These are phyloP conservation scores for Ischnura elegans DNA, from an alignment of 2,888 invertebrate genomes.

Conservation along the genomic window DNA sequence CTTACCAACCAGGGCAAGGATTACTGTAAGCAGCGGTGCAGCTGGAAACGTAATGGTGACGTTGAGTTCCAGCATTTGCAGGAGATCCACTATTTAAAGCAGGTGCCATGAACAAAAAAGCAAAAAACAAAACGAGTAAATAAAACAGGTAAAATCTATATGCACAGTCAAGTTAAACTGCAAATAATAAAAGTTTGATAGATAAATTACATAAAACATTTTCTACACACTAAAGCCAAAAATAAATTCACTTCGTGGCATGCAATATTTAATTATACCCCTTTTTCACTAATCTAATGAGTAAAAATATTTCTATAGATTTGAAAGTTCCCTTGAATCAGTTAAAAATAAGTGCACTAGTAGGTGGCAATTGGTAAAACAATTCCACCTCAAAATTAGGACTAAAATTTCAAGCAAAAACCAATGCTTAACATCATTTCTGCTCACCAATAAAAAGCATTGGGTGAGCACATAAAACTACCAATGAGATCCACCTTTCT, in stretches of 20 bases:
- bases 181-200: neutral
- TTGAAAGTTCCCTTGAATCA: neutral
- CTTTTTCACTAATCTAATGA: neutral
- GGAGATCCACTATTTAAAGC: constrained; percentile 91
- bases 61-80: constrained; percentile 99
- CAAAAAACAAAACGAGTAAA: neutral
- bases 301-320: neutral
- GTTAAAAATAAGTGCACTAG: neutral
- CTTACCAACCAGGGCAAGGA: constrained; percentile 98
- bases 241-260: neutral
- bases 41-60: constrained; percentile 96
- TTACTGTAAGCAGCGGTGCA: constrained; percentile 97
- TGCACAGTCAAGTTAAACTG: neutral
- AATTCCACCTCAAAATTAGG: neutral
- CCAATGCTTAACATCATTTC: neutral
- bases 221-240: constrained; percentile 4
- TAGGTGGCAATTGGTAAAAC: neutral
- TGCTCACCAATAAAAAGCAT: neutral
- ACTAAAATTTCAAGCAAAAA: neutral
- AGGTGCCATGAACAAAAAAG: constrained; percentile 70
- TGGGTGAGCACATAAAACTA: neutral
- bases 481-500: neutral
- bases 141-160: neutral
- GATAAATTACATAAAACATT: neutral
- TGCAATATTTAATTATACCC: neutral